phyloP scores from a whole-genome alignment of 2,113 vertebrate species.

The Leptobrachium ailaonicum region DNA sequence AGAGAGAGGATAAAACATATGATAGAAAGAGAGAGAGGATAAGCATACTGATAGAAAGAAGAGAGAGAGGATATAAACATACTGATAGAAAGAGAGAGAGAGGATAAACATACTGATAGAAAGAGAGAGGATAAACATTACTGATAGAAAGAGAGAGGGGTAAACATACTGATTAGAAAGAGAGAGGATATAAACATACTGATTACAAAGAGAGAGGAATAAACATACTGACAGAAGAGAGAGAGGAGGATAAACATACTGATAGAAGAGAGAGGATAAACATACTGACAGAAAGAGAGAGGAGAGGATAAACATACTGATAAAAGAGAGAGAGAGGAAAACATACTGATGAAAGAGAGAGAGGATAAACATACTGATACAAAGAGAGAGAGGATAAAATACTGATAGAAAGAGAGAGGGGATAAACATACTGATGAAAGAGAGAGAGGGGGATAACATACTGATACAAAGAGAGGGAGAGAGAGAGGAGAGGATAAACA shows the following conservation, averaged over 20 bases:
- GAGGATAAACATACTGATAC: too few species aligned
- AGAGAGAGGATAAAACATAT: not conserved
- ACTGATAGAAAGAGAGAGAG: conserved; percentile 1
- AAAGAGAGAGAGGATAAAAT: too few species aligned
- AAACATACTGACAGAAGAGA: not conserved
- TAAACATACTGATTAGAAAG: not conserved
- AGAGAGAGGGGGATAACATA: too few species aligned
- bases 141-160: not conserved
- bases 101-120: conserved; percentile 14
- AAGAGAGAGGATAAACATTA: not conserved
- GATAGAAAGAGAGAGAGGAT: not conserved
- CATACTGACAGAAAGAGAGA: too few species aligned
- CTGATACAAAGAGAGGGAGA: too few species aligned
- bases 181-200: not conserved
- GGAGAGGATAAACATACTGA: too few species aligned
- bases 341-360: too few species aligned
- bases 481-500: not conserved
- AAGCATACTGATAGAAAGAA: not conserved
- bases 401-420: too few species aligned
- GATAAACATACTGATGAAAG: too few species aligned
- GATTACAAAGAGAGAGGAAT: not conserved
- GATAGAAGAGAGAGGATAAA: not conserved
- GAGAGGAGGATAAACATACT: too few species aligned
- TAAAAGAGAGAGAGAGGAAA: too few species aligned
- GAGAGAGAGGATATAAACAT: not conserved